Base-by-base conservation (phyloP, 1,140 invertebrate species). In the Octopus bimaculoides region DNA sequence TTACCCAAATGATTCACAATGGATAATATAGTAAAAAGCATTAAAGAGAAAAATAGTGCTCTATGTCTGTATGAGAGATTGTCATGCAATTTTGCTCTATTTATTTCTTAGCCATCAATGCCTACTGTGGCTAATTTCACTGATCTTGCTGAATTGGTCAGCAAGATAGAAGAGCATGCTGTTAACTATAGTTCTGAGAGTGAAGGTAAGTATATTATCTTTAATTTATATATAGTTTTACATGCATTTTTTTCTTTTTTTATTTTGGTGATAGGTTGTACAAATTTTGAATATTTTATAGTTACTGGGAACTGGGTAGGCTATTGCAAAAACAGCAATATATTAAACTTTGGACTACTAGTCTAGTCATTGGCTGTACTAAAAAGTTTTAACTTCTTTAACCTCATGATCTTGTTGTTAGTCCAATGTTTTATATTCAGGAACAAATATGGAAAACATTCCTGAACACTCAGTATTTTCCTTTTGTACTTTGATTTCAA, bases 71-170 rank as follows among this genome's bases (percentile, higher is more conserved):
- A 41, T 3, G 1, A 41, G 26, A 41, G 26, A 41, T 41, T 41
- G 1, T 41, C 3, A 41, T 41, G 1, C 26, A 41, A 10, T 61
- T 71, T 20, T 71, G 17, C 5, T 71, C 66, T 81, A 12, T 79
- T 77, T 1, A 41, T 81, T 9, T 84, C 83, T 10, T 82, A 86
- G 85, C 76, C 77, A 54, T 79, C 82, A 61, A 80, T 86, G 69
- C 84, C 86, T 53, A 84, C 79, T 17, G 84, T 90, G 83, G 84
- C 86, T 20, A 86, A 87, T 17, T 99, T 98, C 91, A 98, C 97
- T 20, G 97, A 98, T 92, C 91, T 99, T 56, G 97, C 97, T 14
- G 96, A 98, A 91, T 96, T 98, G 92, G 96, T 99, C 69, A 98
- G 96, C 85, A 94, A 96, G 87, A 95, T 98, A 75, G 93, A 94